phyloP scores from a whole-genome alignment of 2,113 vertebrate genomes.

The Irena cyanogastra region DNA sequence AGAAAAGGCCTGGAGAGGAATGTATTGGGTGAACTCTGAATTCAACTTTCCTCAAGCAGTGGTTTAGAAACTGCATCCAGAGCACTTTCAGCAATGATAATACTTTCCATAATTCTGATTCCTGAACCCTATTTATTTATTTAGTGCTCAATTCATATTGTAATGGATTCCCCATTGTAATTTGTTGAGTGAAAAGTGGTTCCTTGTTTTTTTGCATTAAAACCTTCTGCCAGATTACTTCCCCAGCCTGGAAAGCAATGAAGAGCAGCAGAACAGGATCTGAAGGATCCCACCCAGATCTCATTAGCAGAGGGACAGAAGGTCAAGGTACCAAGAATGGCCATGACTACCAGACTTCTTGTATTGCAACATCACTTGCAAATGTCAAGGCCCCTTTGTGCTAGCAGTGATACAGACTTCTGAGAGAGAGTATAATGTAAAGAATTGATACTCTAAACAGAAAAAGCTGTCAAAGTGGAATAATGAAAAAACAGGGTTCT shows the following conservation, averaged over 20 bases:
- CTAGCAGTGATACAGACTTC: not conserved
- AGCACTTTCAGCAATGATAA: not conserved
- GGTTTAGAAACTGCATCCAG: not conserved
- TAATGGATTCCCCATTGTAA: not conserved
- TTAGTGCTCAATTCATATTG: not conserved
- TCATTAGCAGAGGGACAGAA: not conserved
- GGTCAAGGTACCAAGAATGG: not conserved
- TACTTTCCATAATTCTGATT: not conserved
- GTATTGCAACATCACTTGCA: not conserved
- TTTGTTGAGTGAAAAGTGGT: not conserved
- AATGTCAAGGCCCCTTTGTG: not conserved
- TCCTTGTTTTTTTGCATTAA: not conserved
- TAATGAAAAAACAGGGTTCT: not conserved
- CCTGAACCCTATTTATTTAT: not conserved
- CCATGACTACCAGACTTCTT: not conserved
- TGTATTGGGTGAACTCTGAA: not conserved
- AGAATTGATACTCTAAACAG: not conserved
- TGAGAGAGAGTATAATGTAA: not conserved
- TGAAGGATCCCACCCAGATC: not conserved
- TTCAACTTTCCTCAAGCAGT: not conserved
- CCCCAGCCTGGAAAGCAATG: not conserved
- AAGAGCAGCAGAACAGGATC: not conserved
- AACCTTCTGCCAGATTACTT: not conserved
- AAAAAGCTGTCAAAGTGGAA: not conserved
- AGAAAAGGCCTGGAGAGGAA: not conserved